Evolutionary conservation across 2,888 invertebrate species (phyloP), one percentile per base, ranked within the genome.

Genomic region (Eubasilissa splendida): DNA sequence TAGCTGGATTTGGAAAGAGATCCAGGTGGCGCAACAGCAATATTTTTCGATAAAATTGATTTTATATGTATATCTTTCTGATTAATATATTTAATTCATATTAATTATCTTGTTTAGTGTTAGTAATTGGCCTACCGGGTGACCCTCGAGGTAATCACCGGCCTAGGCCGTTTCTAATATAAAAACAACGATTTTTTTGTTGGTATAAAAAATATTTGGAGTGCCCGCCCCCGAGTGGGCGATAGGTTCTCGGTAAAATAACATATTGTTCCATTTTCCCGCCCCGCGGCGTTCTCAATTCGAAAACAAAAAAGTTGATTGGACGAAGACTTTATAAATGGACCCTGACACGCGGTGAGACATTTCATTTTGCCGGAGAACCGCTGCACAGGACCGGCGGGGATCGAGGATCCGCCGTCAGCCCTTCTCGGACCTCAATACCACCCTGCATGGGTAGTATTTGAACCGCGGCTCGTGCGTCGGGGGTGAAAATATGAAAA

Each of bases 241-340:
- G 53, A 70, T 59, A 78, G 60, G 63, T 22, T 42, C 42, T 33
- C 11, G 33, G 66, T 66, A 77, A 66, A 54, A 56, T 11, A 63
- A 56, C 68, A 54, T 52, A 50, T 31, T 54, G 76, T 76, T 75
- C 50, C 63, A 1, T 71, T 76, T 63, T 76, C 50, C 52, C 59
- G 58, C 59, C 75, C 54, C 65, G 60, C 63, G 63, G 63, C 76
- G 76, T 76, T 76, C 31, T 63, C 12, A 76, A 76, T 76, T 63
- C 33, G n/a, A 76, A 76, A 76, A 63, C 52, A 63, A 76, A 76
- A 59, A 53, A 60, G 50, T 68, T 68, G 68, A 68, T 68, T 68
- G 50, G 68, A 50, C 42, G 52, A 68, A 68, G 42, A 9, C 50
- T 68, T 42, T 50, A 50, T 50, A 42, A 68, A 50, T 8, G n/a